These are phyloP conservation scores for Hyphantria cunea DNA, from an alignment of 1,140 invertebrate species.

Conservation along the genomic window DNA sequence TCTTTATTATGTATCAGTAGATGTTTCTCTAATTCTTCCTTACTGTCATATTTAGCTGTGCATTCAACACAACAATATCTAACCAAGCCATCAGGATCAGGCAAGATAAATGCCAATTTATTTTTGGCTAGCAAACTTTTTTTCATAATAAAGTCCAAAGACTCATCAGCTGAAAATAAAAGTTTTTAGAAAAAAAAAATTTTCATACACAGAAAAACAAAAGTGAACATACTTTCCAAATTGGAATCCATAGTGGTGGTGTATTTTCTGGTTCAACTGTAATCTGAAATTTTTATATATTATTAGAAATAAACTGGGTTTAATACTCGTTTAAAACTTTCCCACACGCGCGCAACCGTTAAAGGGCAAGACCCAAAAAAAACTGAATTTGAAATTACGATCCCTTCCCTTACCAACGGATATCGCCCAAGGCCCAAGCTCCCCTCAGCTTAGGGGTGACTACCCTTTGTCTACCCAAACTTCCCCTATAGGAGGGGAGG, in stretches of 20 bases:
- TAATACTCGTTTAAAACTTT: constrained; percentile 41
- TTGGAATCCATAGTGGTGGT: constrained; percentile 31
- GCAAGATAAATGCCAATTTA: constrained; percentile 56
- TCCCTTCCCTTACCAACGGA: constrained; percentile 66
- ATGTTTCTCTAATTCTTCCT: constrained; percentile 88
- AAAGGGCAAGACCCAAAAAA: constrained; percentile 47
- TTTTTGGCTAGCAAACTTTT: constrained; percentile 48
- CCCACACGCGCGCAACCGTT: constrained; percentile 50
- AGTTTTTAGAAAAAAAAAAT: not conserved
- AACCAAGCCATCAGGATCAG: constrained; percentile 37
- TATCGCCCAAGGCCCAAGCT: constrained; percentile 64
- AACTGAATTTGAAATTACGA: constrained; percentile 67
- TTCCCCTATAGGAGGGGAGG: constrained; percentile 69
- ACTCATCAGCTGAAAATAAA: constrained; percentile 17
- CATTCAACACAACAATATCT: constrained; percentile 63
- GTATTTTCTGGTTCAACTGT: constrained; percentile 3
- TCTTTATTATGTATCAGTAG: constrained; percentile 88
- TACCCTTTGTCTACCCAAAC: constrained; percentile 76
- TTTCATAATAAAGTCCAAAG: constrained; percentile 49
- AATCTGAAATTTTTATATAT: constrained; percentile 12
- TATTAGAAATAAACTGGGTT: not conserved
- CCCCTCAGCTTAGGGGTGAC: constrained; percentile 75
- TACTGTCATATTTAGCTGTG: constrained; percentile 75
- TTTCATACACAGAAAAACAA: constrained; percentile 18
- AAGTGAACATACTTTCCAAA: constrained; percentile 36